Conservation (phyloP, 2,888 invertebrate species). For the Ophraella communa region DNA sequence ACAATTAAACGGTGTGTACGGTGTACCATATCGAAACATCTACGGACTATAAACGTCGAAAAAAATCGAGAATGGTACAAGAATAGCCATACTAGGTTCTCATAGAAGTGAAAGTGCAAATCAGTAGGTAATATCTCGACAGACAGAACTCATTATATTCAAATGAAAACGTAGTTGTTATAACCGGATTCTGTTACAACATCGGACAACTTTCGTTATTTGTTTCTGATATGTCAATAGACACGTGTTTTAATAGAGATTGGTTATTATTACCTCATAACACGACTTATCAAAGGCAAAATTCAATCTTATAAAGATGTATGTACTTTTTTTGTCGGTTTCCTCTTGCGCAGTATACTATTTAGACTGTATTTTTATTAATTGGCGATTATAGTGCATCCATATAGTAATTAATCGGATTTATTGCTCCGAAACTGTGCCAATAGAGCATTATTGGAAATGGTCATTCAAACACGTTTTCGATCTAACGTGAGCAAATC, state of each 20-base stretch:
- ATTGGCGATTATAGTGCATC: too few relatives aligned
- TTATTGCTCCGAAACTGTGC: too few relatives aligned
- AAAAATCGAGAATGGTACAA: slow-evolving; percentile 23
- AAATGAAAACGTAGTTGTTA: slow-evolving; percentile 25
- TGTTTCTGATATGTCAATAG: slow-evolving; percentile 22
- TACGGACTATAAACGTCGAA: slow-evolving; percentile 34
- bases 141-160: slow-evolving; percentile 37
- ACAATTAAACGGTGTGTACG: slow-evolving; percentile 36
- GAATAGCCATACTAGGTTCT: slow-evolving; percentile 27
- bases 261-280: too few relatives aligned
- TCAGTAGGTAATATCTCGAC: slow-evolving; percentile 35
- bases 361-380: too few relatives aligned
- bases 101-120: slow-evolving; percentile 36
- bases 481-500: too few relatives aligned
- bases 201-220: slow-evolving; percentile 33
- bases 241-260: neutral
- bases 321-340: too few relatives aligned
- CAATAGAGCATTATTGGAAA: too few relatives aligned
- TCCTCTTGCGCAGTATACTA: too few relatives aligned
- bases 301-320: too few relatives aligned
- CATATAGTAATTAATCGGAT: too few relatives aligned
- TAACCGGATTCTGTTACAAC: slow-evolving; percentile 30
- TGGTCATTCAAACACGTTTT: too few relatives aligned
- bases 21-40: slow-evolving; percentile 34
- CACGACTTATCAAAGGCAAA: too few relatives aligned